phyloP scores from a whole-genome alignment of 1,140 invertebrate genomes.

The Meloidogyne chitwoodi region DNA sequence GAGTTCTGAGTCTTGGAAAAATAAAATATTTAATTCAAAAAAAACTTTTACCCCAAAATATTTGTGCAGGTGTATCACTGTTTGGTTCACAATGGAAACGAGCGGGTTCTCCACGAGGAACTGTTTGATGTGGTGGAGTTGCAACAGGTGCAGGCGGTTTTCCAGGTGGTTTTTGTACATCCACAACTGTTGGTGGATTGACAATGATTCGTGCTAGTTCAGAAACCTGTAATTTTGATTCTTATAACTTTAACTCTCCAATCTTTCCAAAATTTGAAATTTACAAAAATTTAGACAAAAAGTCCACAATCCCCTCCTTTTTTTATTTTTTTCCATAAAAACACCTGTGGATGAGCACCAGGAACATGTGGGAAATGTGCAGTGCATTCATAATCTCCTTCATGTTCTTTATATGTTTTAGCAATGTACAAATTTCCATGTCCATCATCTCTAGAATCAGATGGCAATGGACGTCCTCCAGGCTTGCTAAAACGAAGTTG shows the following conservation, averaged over 20 bases:
- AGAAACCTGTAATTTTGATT: conserved; percentile 17
- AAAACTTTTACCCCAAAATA: conserved; percentile 47
- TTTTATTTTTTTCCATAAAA: background rate
- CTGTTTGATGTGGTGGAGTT: conserved; percentile 52
- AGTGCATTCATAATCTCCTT: conserved; percentile 53
- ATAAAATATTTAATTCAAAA: background rate
- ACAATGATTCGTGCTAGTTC: conserved; percentile 29
- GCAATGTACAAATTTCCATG: conserved; percentile 37
- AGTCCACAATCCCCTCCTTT: no score
- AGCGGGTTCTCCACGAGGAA: conserved; percentile 52
- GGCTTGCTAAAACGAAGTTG: conserved; percentile 28
- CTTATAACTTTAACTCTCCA: no score
- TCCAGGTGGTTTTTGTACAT: conserved; percentile 19
- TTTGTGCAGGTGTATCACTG: conserved; percentile 50
- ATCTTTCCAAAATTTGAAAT: no score
- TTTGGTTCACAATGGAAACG: conserved; percentile 50
- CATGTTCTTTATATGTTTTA: conserved; percentile 24
- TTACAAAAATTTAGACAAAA: background rate
- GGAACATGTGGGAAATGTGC: conserved; percentile 31
- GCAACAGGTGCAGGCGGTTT: conserved; percentile 51
- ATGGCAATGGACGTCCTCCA: conserved; percentile 38
- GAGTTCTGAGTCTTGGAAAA: no score
- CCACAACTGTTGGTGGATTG: conserved; percentile 12
- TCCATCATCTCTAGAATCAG: conserved; percentile 40
- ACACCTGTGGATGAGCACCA: conserved; percentile 19